Evolutionary conservation across 2,888 invertebrate genomes (phyloP).

Genomic region (Chymomyza caudatula): DNA sequence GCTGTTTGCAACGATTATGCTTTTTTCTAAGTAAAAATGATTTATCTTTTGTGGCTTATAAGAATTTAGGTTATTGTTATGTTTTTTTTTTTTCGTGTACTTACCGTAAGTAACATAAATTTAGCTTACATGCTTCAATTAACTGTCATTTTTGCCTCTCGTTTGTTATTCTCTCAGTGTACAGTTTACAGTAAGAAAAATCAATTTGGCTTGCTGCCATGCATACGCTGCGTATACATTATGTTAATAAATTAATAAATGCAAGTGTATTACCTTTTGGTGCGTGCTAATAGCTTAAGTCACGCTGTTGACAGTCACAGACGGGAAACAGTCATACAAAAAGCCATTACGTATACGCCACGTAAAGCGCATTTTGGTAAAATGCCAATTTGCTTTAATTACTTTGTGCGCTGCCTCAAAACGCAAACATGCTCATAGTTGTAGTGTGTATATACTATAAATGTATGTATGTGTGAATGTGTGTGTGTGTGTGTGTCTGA

Average conservation of each 20-base stretch:
- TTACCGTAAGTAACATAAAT: too few species aligned
- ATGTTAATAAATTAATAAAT: slow-evolving; percentile 49
- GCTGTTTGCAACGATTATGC: too few species aligned
- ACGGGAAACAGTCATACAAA: slow-evolving; percentile 4
- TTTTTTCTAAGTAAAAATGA: too few species aligned
- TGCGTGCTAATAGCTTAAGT: slow-evolving; percentile 43
- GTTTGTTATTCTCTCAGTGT: neutral
- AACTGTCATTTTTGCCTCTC: neutral
- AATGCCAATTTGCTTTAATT: slow-evolving; percentile 72
- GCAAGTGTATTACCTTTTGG: slow-evolving; percentile 2
- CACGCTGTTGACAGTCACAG: slow-evolving; percentile 42
- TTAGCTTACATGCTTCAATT: too few species aligned
- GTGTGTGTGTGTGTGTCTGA: slow-evolving; percentile 5
- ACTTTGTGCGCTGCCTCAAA: slow-evolving; percentile 40
- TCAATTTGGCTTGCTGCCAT: neutral
- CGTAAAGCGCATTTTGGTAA: slow-evolving; percentile 57
- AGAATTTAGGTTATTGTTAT: too few species aligned
- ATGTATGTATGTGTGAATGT: neutral
- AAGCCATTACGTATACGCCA: slow-evolving; percentile 57
- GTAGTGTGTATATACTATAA: slow-evolving; percentile 1
- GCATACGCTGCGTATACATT: slow-evolving; percentile 24
- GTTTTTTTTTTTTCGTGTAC: too few species aligned
- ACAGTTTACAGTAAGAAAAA: neutral
- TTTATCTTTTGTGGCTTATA: too few species aligned
- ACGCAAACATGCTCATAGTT: slow-evolving; percentile 38